Evolutionary conservation across 2,113 vertebrate species (phyloP).

Genomic region (Amblyornis subalaris): DNA sequence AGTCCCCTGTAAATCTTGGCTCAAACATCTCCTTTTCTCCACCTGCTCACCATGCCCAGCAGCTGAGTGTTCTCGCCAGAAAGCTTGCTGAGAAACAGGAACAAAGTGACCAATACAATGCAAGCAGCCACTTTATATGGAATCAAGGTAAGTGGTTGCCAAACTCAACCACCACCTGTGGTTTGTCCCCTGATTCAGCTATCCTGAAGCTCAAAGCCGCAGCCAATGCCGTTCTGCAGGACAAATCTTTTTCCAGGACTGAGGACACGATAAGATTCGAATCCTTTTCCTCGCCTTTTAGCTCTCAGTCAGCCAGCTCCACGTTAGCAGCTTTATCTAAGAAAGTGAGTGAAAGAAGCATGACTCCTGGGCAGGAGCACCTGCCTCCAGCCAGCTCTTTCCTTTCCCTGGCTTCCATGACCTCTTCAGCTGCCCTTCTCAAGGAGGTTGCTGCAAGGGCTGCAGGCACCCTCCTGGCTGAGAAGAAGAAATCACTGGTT

Average conservation of each 20-base stretch:
- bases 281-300: slow-evolving; percentile 93
- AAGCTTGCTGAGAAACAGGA: slow-evolving; percentile 89
- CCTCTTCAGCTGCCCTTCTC: slow-evolving; percentile 94
- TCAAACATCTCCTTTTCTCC: slow-evolving; percentile 85
- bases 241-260: slow-evolving; percentile 85
- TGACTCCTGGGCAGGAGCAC: slow-evolving; percentile 84
- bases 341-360: slow-evolving; percentile 95
- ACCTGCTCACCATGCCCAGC: slow-evolving; percentile 92
- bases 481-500: slow-evolving; percentile 85
- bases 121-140: slow-evolving; percentile 87
- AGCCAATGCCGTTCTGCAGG: slow-evolving; percentile 95
- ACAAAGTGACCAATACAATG: slow-evolving; percentile 78
- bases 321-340: slow-evolving; percentile 96
- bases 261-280: slow-evolving; percentile 92
- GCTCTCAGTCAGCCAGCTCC: slow-evolving; percentile 96
- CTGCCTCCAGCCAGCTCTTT: slow-evolving; percentile 88
- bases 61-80: slow-evolving; percentile 93
- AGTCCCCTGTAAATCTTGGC: slow-evolving; percentile 80
- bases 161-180: slow-evolving; percentile 79
- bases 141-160: slow-evolving; percentile 94
- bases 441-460: slow-evolving; percentile 98
- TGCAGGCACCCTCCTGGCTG: slow-evolving; percentile 90
- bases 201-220: slow-evolving; percentile 97
- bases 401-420: slow-evolving; percentile 96
- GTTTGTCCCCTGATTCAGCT: slow-evolving; percentile 93